phyloP scores from a whole-genome alignment of 2,113 vertebrate genomes.

The Rhinoderma darwinii region DNA sequence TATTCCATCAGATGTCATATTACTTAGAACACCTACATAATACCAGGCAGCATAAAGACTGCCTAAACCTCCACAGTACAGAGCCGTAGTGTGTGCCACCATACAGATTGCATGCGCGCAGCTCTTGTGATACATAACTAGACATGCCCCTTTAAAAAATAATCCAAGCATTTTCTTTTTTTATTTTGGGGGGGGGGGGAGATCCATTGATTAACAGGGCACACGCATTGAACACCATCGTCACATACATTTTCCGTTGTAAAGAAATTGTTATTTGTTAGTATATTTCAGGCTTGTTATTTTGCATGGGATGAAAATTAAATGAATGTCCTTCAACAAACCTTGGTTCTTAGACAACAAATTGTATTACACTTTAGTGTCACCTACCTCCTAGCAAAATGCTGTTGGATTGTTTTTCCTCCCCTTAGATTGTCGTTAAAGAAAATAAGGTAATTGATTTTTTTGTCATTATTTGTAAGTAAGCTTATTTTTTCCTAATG shows the following conservation, averaged over 20 bases:
- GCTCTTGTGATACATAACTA: too few relatives aligned
- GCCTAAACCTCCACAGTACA: too few relatives aligned
- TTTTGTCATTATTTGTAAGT: background rate
- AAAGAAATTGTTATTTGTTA: background rate
- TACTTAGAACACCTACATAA: too few relatives aligned
- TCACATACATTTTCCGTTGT: background rate
- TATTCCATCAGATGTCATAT: too few relatives aligned
- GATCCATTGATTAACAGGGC: too few relatives aligned
- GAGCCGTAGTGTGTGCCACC: too few relatives aligned
- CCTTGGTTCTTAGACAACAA: background rate
- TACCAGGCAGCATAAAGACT: too few relatives aligned
- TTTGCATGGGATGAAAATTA: background rate
- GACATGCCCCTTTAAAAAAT: too few relatives aligned
- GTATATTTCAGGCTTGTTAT: background rate
- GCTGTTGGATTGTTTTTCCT: background rate
- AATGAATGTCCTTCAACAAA: background rate
- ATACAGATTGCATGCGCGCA: too few relatives aligned
- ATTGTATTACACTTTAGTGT: background rate
- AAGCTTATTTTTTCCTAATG: background rate
- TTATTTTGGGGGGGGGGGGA: too few relatives aligned
- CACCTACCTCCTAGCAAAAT: background rate
- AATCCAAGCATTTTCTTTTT: too few relatives aligned
- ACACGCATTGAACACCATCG: too few relatives aligned
- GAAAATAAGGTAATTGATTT: conserved; percentile 6
- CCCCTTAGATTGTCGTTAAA: background rate